phyloP scores from a whole-genome alignment of 2,797 vertebrate genomes.

The Bovichtus diacanthus region DNA sequence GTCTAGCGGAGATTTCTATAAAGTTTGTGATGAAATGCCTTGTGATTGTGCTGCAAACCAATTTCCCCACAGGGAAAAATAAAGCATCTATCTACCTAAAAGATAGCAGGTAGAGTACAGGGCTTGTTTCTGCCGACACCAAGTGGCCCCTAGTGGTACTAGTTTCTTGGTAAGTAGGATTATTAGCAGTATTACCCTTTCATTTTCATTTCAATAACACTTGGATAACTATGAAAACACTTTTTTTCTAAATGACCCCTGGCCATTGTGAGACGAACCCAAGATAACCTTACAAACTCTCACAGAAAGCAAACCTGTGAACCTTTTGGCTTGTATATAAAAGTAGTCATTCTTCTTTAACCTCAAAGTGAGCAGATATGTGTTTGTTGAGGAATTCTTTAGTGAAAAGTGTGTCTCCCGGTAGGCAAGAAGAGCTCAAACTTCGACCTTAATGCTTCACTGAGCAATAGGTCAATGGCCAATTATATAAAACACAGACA shows the following conservation, averaged over 20 bases:
- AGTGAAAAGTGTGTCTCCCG: background rate
- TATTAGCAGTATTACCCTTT: background rate
- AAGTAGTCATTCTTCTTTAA: background rate
- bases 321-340: background rate
- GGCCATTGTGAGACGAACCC: background rate
- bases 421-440: constrained; percentile 6
- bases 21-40: background rate
- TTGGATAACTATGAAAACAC: background rate
- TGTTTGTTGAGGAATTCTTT: constrained; percentile 15
- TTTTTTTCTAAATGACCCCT: background rate
- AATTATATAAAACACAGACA: constrained; percentile 18
- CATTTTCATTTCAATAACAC: background rate
- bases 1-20: background rate
- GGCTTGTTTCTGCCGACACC: too few relatives aligned
- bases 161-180: background rate
- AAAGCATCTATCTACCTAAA: too few relatives aligned
- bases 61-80: background rate
- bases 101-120: too few relatives aligned
- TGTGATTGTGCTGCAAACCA: background rate
- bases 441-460: constrained; percentile 11
- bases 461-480: constrained; percentile 33
- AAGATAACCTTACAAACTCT: background rate
- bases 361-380: background rate
- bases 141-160: too few relatives aligned
- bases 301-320: constrained; percentile 10